Percentiles rank a stretch among this genome's conserved stretches.
phyloP scores from a whole-genome alignment of 2,888 invertebrate genomes.

The Philopedon plagiatum region DNA sequence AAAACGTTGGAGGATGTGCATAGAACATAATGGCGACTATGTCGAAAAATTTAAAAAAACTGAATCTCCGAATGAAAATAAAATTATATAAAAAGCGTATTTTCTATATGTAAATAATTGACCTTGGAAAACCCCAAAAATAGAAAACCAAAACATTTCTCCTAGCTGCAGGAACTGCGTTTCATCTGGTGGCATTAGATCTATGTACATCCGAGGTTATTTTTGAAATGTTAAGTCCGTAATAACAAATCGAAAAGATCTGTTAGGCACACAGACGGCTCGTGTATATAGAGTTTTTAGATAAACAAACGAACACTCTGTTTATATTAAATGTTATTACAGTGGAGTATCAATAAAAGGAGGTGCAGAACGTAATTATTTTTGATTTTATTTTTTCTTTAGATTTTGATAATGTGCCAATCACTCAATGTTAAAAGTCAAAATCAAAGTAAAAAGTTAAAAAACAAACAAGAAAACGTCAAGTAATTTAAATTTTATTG shows the following conservation, averaged over 20 bases:
- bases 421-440: too few species aligned
- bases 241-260: conserved; percentile 37
- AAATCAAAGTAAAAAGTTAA: too few species aligned
- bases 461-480: too few species aligned
- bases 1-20: too few species aligned
- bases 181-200: conserved; percentile 34
- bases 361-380: too few species aligned
- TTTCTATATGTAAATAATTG: neutral
- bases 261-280: conserved; percentile 20
- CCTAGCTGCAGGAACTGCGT: conserved; percentile 39
- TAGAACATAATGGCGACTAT: too few species aligned
- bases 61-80: neutral
- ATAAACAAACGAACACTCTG: conserved; percentile 9
- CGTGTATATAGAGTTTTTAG: conserved; percentile 15
- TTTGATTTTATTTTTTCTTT: too few species aligned
- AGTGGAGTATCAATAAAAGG: too few species aligned
- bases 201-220: conserved; percentile 45
- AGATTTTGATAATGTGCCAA: too few species aligned
- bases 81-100: neutral
- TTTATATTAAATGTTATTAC: conserved; percentile 2
- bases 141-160: conserved; percentile 29
- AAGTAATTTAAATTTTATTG: too few species aligned
- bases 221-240: conserved; percentile 31
- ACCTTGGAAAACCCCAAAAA: conserved; percentile 30
- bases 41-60: too few species aligned